Conservation (phyloP, 2,888 invertebrate species). For the Ariolimax columbianus region DNA sequence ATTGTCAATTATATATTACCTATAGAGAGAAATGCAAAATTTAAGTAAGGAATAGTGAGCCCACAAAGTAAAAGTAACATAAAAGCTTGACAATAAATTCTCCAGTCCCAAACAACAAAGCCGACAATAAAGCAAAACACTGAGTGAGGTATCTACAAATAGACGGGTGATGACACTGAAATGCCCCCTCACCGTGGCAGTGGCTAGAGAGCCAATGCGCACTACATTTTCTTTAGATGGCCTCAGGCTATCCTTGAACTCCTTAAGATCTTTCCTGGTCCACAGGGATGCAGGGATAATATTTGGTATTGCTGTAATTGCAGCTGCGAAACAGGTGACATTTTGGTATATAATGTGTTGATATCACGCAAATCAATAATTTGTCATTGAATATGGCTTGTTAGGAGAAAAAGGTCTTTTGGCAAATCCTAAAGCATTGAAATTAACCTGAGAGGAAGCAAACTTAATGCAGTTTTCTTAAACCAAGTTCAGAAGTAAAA, state of each 20-base stretch:
- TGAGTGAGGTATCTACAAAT: slow-evolving; percentile 7
- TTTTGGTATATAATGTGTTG: slow-evolving; percentile 20
- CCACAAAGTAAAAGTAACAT: neutral
- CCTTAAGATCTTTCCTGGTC: slow-evolving; percentile 91
- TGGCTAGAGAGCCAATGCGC: slow-evolving; percentile 96
- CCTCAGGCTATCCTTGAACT: slow-evolving; percentile 91
- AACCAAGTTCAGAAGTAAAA: too few relatives aligned
- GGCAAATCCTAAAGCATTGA: too few relatives aligned
- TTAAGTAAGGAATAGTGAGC: too few relatives aligned
- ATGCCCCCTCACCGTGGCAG: slow-evolving; percentile 87
- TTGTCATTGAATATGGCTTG: too few relatives aligned
- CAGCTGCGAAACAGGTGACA: slow-evolving; percentile 43
- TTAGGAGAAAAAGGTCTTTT: too few relatives aligned
- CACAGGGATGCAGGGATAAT: slow-evolving; percentile 90
- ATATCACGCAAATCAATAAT: too few relatives aligned
- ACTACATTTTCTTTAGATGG: slow-evolving; percentile 92
- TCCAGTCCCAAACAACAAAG: neutral
- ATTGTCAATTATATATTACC: too few relatives aligned
- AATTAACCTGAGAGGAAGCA: too few relatives aligned
- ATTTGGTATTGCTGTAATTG: slow-evolving; percentile 73
- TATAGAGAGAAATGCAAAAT: too few relatives aligned
- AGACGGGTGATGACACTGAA: neutral
- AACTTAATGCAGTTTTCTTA: too few relatives aligned
- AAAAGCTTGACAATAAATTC: neutral
- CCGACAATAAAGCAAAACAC: neutral